phyloP scores from a whole-genome alignment of 2,797 vertebrate species.

The Cygnus olor region DNA sequence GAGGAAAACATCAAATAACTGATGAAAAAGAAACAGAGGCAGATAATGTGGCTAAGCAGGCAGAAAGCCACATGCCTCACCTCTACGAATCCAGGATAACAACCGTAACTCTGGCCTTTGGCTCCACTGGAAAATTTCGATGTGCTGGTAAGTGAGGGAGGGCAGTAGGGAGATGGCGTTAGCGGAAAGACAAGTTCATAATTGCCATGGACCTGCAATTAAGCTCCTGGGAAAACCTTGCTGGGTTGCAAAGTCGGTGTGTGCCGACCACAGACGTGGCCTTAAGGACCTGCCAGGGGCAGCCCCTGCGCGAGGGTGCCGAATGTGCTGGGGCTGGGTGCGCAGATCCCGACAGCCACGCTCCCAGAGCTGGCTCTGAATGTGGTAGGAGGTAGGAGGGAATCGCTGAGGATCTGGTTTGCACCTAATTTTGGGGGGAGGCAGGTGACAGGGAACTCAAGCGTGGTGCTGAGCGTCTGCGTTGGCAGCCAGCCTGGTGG shows the following conservation, averaged over 20 bases:
- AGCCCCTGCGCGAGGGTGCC: not conserved
- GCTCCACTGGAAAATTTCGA: fast-evolving
- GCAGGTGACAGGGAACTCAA: no score
- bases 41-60: fast-evolving
- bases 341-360: no score
- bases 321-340: no score
- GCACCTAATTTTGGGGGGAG: no score
- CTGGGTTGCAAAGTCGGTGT: not conserved
- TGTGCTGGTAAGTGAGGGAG: fast-evolving
- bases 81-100: not conserved
- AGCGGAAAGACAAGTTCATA: not conserved
- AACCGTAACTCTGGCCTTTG: fast-evolving
- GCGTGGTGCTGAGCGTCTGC: no score
- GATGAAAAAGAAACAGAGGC: not conserved
- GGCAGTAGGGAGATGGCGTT: not conserved
- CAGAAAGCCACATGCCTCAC: not conserved
- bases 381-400: not conserved
- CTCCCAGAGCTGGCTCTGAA: no score
- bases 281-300: no score
- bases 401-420: not conserved
- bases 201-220: not conserved
- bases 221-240: not conserved
- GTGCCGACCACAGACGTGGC: not conserved
- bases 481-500: no score
- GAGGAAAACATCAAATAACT: not conserved